These are phyloP conservation scores for Drosophila setifemur DNA, from an alignment of 1,140 invertebrate genomes.

Conservation along the genomic window DNA sequence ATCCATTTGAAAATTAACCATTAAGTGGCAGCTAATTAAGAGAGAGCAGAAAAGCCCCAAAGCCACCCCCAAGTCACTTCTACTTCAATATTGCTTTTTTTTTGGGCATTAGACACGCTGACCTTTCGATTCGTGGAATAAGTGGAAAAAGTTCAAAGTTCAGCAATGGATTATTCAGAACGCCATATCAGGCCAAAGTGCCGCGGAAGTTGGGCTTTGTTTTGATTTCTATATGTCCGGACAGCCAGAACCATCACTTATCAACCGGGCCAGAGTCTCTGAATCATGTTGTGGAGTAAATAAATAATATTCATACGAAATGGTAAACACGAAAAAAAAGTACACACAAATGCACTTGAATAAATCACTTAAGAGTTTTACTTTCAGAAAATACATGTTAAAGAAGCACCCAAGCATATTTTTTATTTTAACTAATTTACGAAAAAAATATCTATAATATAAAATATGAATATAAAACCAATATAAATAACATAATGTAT, in stretches of 20 bases:
- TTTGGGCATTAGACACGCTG: background rate
- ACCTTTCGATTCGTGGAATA: background rate
- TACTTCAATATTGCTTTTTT: too few relatives aligned
- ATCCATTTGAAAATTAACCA: slow-evolving; percentile 55
- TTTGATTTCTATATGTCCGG: slow-evolving; percentile 62
- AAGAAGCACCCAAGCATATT: too few relatives aligned
- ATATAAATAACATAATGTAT: too few relatives aligned
- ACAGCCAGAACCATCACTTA: slow-evolving; percentile 58
- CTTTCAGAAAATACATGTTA: too few relatives aligned
- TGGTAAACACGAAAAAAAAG: too few relatives aligned
- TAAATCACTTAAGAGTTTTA: too few relatives aligned
- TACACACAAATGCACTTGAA: too few relatives aligned
- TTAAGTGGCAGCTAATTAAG: slow-evolving; percentile 64
- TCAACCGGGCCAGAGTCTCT: slow-evolving; percentile 6
- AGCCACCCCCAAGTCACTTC: too few relatives aligned
- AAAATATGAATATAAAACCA: too few relatives aligned
- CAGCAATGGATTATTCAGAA: slow-evolving; percentile 1
- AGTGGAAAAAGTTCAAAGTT: slow-evolving; percentile 26
- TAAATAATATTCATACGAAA: slow-evolving; percentile 51
- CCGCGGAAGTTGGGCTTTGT: slow-evolving; percentile 20
- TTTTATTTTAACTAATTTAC: too few relatives aligned
- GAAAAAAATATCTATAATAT: too few relatives aligned
- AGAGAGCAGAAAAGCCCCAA: background rate
- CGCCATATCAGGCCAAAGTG: slow-evolving; percentile 18
- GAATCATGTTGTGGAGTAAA: slow-evolving; percentile 28